A percentile compares a stretch with the other conserved stretches of the same genome.
phyloP scores from a whole-genome alignment of 1,140 invertebrate species.

The Lasioglossum albipes region DNA sequence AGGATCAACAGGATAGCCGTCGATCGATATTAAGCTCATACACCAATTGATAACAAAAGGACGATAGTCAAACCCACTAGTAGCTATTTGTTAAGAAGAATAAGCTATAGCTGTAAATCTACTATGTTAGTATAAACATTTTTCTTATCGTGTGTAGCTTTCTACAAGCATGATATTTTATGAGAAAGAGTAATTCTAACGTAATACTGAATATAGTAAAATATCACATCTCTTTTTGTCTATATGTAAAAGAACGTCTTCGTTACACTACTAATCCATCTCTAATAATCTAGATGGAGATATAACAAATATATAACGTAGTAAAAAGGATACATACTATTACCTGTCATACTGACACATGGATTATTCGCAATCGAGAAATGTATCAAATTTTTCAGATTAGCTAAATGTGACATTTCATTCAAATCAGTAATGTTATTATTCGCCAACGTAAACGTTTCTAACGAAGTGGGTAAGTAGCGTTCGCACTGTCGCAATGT shows the following conservation, averaged over 20 bases:
- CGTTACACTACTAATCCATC: conserved; percentile 7
- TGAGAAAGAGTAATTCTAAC: conserved; percentile 18
- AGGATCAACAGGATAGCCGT: conserved; percentile 92
- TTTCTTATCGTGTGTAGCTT: conserved; percentile 15
- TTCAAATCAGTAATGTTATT: conserved; percentile 93
- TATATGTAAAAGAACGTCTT: conserved; percentile 25
- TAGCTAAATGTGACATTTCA: conserved; percentile 90
- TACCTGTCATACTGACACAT: conserved; percentile 86
- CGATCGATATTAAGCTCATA: conserved; percentile 91
- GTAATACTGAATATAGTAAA: conserved; percentile 19
- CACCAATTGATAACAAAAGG: conserved; percentile 97
- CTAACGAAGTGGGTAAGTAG: conserved; percentile 88
- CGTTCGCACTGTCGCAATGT: conserved; percentile 90
- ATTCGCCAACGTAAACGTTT: conserved; percentile 89
- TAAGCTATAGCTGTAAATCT: conserved; percentile 54
- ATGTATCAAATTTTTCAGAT: conserved; percentile 87
- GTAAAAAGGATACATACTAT: conserved; percentile 85
- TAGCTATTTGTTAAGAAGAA: conserved; percentile 78
- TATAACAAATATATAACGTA: neutral
- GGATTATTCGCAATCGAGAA: conserved; percentile 93
- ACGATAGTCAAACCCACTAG: conserved; percentile 93
- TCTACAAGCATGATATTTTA: conserved; percentile 42
- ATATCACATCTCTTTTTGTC: neutral
- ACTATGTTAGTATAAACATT: conserved; percentile 25
- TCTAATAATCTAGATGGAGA: conserved; percentile 33